Evolutionary conservation across 2,888 invertebrate genomes (phyloP), one percentile per base, ranked within the genome.

Genomic region (Lacanobia oleracea): DNA sequence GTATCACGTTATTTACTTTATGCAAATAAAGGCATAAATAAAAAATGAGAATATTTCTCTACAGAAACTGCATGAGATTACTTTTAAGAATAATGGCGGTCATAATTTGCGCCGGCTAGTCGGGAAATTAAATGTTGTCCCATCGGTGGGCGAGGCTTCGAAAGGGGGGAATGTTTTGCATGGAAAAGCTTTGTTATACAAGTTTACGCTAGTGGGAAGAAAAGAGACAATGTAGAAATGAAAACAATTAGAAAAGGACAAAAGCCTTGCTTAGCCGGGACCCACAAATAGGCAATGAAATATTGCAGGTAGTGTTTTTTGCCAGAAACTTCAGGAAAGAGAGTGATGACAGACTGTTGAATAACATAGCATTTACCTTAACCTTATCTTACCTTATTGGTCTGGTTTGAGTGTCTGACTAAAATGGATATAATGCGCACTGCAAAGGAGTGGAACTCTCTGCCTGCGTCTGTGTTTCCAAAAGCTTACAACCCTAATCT

Each of bases 31-130:
- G 43, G 70, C 37, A 85, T 82, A 85, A 79, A 85, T 83, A 77
- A 75, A 85, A 82, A 85, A 82, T 67, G 68, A 45, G 70, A 80
- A 83, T 74, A 77, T 85, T 71, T 70, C 63, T 77, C 70, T 69
- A 68, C 83, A 77, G 85, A 82, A 83, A 85, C 76, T 83, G 83
- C 77, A 83, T 85, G 85, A 82, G 83, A 83, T 83, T 85, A 83
- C 72, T 77, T 83, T 83, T 75, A 80, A 83, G 83, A 83, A 79
- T 85, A 82, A 83, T 85, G 80, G 77, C 62, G 40, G 67, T 56
- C 70, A 77, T 83, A 82, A 83, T 82, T 83, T 69, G 67, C 21
- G 64, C 57, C n/a, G 27, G 73, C 65, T 84, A 75, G 65, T 74
- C 64, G 65, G 56, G 66, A 76, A 77, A 83, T 82, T 83, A 83